phyloP scores from a whole-genome alignment of 2,797 vertebrate genomes.

The Sebastes melanostomus region DNA sequence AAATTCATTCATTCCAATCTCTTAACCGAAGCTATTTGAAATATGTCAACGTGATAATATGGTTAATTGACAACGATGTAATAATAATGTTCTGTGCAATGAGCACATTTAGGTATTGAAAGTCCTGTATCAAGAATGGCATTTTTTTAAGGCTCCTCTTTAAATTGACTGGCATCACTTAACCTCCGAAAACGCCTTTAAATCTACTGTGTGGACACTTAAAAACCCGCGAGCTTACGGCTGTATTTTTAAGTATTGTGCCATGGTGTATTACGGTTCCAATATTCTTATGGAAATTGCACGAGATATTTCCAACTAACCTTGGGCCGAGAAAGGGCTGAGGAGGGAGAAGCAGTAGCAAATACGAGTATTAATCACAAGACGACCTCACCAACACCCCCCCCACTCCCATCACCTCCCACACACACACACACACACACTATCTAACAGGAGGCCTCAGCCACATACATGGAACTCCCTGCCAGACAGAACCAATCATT shows the following conservation, averaged over 20 bases:
- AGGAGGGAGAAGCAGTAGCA: constrained; percentile 48
- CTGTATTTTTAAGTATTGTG: constrained; percentile 9
- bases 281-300: constrained; percentile 52
- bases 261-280: constrained; percentile 19
- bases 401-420: constrained; percentile 28
- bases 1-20: neutral
- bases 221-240: constrained; percentile 11
- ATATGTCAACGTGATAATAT: neutral
- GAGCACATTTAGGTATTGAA: neutral
- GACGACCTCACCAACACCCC: constrained; percentile 51
- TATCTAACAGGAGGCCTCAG: constrained; percentile 40
- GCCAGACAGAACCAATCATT: constrained; percentile 76
- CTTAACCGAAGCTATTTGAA: neutral
- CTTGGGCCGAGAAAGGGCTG: constrained; percentile 56
- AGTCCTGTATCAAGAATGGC: neutral
- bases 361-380: constrained; percentile 76
- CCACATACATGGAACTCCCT: constrained; percentile 63
- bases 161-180: constrained; percentile 13
- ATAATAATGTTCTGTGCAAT: neutral
- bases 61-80: neutral
- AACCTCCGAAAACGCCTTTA: neutral
- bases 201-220: constrained; percentile 9
- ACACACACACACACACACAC: constrained; percentile 16
- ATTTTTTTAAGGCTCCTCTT: neutral
- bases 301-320: constrained; percentile 68